Conservation (phyloP, 2,113 vertebrate species). For the Tenebrosternarchus preto region DNA sequence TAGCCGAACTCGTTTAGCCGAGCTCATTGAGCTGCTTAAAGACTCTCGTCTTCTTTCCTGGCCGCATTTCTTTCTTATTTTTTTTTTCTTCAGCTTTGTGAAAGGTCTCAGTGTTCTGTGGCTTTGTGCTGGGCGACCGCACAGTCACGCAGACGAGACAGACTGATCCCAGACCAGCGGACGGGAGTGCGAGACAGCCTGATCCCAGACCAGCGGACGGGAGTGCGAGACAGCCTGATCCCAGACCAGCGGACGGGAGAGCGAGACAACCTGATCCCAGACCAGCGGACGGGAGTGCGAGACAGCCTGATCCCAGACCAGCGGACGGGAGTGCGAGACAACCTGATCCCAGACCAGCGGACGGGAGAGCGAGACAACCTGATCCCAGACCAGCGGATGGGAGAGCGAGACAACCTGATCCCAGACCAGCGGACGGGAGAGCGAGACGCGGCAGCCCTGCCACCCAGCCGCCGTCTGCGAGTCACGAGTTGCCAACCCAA, state of each 20-base stretch:
- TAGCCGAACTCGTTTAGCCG: not conserved
- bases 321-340: no score
- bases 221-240: no score
- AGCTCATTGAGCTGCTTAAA: not conserved
- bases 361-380: conserved; percentile 7
- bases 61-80: not conserved
- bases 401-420: not conserved
- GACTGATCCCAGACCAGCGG: not conserved
- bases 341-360: not conserved
- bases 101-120: conserved; percentile 24
- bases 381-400: no score
- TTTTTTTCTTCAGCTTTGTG: conserved; percentile 8
- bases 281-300: conserved; percentile 9
- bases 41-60: not conserved
- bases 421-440: not conserved
- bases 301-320: no score
- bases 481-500: not conserved
- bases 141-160: conserved; percentile 3
- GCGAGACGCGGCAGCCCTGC: not conserved
- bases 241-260: no score
- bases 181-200: not conserved
- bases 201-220: not conserved
- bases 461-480: conserved; percentile 15
- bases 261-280: not conserved
- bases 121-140: not conserved